Base-by-base conservation (phyloP, 2,797 vertebrate species). In the Ataeniobius toweri region DNA sequence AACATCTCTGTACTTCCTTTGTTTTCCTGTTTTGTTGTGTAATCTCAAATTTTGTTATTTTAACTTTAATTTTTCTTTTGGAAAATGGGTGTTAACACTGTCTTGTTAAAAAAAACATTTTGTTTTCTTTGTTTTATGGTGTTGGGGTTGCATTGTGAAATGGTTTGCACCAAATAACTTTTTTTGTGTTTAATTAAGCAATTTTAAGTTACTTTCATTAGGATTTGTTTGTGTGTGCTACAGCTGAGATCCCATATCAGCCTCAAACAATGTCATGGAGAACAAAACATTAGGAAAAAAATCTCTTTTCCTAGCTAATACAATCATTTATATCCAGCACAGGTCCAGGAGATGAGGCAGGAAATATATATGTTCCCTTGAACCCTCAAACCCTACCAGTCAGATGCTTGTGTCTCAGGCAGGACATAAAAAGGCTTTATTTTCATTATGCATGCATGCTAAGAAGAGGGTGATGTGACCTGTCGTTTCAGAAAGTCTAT, bases 401-500 rank as follows among this genome's bases (percentile, higher is more conserved):
- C 95, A 95, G 92, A 91, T 89, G 85, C 93, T 89, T 90, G 91
- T 91, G 92, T 94, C 93, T 94, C 89, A 91, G 91, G 91, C 89
- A 81, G 84, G 76, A 84, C 85, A 86, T 94, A 90, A 94, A 69
- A 94, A 94, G 91, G 91, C 88, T 90, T 93, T 86, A 74, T 74
- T 81, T 89, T 88, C 84, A 93, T 95, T 92, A 90, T 73, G 90
- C 91, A 95, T 95, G 94, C 93, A 94, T 95, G 92, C 93, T 94
- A 92, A 95, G 94, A 87, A 91, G 89, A 28, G 85, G 84, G 73
- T 94, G 94, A 95, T 88, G 87, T 94, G 93, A 92, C 92, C 94
- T 95, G 94, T 94, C 94, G 94, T 95, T 95, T 95, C 93, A 93
- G 94, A 94, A 95, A 94, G 93, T 95, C 92, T 92, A 91, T 93